These are phyloP conservation scores for Dolichomitus sp. DNA, from an alignment of 2,888 invertebrate genomes.

Conservation along the genomic window DNA sequence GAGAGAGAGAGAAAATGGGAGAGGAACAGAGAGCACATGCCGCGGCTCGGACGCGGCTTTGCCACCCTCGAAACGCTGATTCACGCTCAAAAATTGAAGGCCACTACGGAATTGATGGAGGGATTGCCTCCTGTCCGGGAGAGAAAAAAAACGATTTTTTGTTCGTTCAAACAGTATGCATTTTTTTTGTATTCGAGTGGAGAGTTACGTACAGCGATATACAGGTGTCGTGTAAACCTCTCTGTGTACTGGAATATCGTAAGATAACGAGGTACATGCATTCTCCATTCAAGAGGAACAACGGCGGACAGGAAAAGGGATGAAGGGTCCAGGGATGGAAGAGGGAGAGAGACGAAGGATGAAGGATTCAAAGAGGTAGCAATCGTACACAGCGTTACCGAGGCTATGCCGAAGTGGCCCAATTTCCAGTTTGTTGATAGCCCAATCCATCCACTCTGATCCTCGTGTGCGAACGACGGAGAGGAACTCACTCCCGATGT, in stretches of 20 bases:
- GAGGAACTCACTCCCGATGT: constrained; percentile 56
- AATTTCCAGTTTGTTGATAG: constrained; percentile 68
- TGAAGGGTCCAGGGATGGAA: constrained; percentile 53
- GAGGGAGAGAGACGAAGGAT: constrained; percentile 18
- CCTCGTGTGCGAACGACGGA: constrained; percentile 33
- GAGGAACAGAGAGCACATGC: constrained; percentile 7
- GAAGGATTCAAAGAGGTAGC: constrained; percentile 56
- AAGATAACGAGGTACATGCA: constrained; percentile 69
- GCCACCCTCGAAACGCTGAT: constrained; percentile 51
- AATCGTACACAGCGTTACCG: constrained; percentile 2
- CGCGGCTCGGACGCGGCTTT: background rate
- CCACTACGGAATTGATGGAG: constrained; percentile 60
- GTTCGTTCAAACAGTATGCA: constrained; percentile 37
- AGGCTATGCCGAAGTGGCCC: constrained; percentile 60
- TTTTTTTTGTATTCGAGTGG: constrained; percentile 10
- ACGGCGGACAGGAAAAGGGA: constrained; percentile 36
- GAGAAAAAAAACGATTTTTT: constrained; percentile 35
- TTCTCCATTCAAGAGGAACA: constrained; percentile 62
- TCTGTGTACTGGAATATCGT: constrained; percentile 50
- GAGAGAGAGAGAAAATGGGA: background rate
- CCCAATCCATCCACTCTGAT: constrained; percentile 62
- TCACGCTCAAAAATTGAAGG: constrained; percentile 62
- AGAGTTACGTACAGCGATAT: constrained; percentile 12
- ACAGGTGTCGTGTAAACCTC: constrained; percentile 48
- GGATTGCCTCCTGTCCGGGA: constrained; percentile 51